Evolutionary conservation across 30 jellyfish, hydroid and myxozoan species (phyloP).

Genomic region (Cassiopea xamachana): DNA sequence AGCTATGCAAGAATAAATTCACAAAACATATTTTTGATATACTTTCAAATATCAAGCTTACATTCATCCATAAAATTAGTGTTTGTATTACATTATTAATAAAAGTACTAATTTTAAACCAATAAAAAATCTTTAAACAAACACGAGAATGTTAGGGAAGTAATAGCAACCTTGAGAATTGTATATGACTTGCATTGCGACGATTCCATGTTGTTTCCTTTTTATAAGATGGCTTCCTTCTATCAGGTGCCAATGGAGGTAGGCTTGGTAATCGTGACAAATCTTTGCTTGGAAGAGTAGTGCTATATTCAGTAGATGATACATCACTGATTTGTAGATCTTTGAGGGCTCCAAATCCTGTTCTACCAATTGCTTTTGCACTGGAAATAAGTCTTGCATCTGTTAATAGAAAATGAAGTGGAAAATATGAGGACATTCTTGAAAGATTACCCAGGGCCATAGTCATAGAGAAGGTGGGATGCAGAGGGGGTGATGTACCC

Average conservation of each 20-base stretch:
- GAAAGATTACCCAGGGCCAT: neutral
- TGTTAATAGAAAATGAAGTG: neutral
- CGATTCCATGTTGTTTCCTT: slow-evolving; percentile 58
- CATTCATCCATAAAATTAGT: no score
- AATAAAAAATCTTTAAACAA: neutral
- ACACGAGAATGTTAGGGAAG: neutral
- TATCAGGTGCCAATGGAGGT: slow-evolving; percentile 62
- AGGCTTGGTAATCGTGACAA: neutral
- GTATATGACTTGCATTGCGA: slow-evolving; percentile 52
- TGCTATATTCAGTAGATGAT: neutral
- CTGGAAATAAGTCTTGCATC: slow-evolving; percentile 41
- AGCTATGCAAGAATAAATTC: no score
- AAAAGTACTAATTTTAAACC: no score
- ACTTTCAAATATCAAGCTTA: no score
- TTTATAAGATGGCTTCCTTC: neutral
- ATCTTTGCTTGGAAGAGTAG: neutral
- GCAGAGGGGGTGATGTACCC: no score
- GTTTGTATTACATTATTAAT: no score
- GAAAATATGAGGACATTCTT: neutral
- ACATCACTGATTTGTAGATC: slow-evolving; percentile 8
- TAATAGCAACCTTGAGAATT: slow-evolving; percentile 24
- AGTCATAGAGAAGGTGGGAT: no score
- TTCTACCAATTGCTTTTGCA: slow-evolving; percentile 46
- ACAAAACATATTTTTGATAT: no score
- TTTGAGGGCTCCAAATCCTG: neutral